Base-by-base conservation (phyloP, 2,888 invertebrate species). In the Eurois occulta region DNA sequence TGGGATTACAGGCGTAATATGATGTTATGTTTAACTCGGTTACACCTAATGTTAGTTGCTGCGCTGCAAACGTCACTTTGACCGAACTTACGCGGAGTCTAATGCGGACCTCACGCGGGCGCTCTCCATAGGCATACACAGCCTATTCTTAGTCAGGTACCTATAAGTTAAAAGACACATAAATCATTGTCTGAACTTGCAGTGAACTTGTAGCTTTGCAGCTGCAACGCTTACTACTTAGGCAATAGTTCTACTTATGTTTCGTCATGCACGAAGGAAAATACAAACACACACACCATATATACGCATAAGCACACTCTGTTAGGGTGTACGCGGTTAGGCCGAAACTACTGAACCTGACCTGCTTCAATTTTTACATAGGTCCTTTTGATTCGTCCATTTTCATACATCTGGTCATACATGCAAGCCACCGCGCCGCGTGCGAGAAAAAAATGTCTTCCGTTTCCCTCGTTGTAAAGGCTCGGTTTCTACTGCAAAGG, bases 131-230 rank as follows among this genome's bases (percentile, higher is more conserved):
- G 66, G 43, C 60, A 82, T 41, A 68, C 32, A 35, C 48, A 38
- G 67, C 76, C 70, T 84, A 74, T 84, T 74, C 80, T 80, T 75
- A 72, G 81, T 68, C 35, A 62, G 65, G 46, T 46, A 71, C n/a
- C n/a, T n/a, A n/a, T 52, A 80, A 77, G 74, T 76, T 84, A 66
- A 66, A 65, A 72, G 48, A 74, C 62, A 48, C 76, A 79, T 82
- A 85, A 72, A 78, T 81, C 84, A 78, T 78, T 58, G 67, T 64
- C 67, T 58, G 46, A 66, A 46, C n/a, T 55, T 48, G 43, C 28
- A 41, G 55, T 18, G 52, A 62, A 70, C 77, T 66, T 60, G 43
- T 28, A 38, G 21, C 46, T 24, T 60, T 35, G 81, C 82, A 85
- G 85, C 85, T 85, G 82, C 81, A 75, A 13, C 46, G 18, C 28